A percentile compares a stretch with the other conserved stretches of the same genome.
Evolutionary conservation across 2,113 vertebrate species (phyloP).

Genomic region (Prochilodus magdalenae): DNA sequence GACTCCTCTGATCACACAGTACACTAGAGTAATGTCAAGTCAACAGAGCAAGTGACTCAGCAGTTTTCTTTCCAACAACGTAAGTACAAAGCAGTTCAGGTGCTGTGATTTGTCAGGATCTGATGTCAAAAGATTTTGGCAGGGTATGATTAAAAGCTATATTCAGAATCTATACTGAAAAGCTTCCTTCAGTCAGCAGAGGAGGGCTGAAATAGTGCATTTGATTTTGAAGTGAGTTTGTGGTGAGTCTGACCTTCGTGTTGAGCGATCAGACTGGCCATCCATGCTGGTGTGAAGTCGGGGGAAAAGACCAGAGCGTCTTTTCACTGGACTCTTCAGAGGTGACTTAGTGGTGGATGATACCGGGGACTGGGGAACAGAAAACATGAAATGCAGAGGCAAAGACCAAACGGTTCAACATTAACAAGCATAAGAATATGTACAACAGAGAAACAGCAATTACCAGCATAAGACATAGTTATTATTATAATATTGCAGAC

Average conservation of each 20-base stretch:
- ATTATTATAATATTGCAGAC: neutral
- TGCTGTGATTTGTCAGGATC: neutral
- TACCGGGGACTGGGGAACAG: slow-evolving; percentile 31
- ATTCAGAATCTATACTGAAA: no score
- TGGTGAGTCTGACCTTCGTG: slow-evolving; percentile 76
- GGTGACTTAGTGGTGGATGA: slow-evolving; percentile 80
- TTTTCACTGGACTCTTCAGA: slow-evolving; percentile 88
- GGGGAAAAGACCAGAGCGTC: slow-evolving; percentile 89
- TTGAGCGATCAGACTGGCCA: slow-evolving; percentile 82
- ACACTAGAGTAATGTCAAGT: slow-evolving; percentile 68
- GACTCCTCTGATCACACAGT: slow-evolving; percentile 83
- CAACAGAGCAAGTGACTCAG: neutral
- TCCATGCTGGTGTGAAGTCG: slow-evolving; percentile 88
- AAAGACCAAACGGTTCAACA: neutral
- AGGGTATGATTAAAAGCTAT: neutral
- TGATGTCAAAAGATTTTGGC: neutral
- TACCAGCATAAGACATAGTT: no score
- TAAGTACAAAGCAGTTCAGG: neutral
- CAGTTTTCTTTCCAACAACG: neutral
- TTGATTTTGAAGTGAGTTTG: neutral
- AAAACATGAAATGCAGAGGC: neutral
- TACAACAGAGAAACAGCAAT: no score
- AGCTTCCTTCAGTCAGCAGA: neutral
- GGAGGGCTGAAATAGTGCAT: neutral
- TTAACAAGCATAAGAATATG: neutral